Conservation (phyloP, 2,888 invertebrate species). For the Drosophila aldrichi region DNA sequence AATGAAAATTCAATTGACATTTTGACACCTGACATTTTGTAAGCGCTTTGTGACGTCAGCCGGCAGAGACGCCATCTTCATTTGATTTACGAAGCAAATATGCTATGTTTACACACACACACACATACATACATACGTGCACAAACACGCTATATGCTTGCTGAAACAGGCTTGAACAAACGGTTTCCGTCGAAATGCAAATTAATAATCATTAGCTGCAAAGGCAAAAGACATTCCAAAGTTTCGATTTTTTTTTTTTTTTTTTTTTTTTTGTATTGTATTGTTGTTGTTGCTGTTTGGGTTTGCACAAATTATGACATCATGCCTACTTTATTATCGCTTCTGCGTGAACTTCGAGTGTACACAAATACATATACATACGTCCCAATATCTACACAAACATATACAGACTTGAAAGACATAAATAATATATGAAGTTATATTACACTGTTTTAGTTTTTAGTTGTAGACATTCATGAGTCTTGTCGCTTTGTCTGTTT, state of each 20-base stretch:
- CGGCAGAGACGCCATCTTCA: conserved; percentile 18
- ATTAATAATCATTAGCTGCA: conserved; percentile 56
- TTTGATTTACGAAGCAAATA: conserved; percentile 21
- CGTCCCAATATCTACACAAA: not conserved
- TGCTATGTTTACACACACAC: not conserved
- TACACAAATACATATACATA: conserved; percentile 21
- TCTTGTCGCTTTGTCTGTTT: conserved; percentile 6
- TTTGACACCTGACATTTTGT: conserved; percentile 37
- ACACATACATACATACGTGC: conserved; percentile 1
- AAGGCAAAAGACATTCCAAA: conserved; percentile 47
- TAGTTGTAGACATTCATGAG: conserved; percentile 2
- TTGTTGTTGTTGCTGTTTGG: conserved; percentile 29
- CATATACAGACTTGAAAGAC: not conserved
- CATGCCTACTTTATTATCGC: conserved; percentile 71
- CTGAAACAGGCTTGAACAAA: conserved; percentile 35
- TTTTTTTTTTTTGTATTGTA: no score
- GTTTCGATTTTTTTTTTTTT: conserved; percentile 17
- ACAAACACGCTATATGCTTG: conserved; percentile 1
- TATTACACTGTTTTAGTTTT: conserved; percentile 9
- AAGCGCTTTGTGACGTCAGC: conserved; percentile 26
- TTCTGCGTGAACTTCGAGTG: conserved; percentile 63
- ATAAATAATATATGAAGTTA: conserved; percentile 13
- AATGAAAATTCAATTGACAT: conserved; percentile 39
- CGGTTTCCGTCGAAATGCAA: conserved; percentile 57
- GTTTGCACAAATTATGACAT: conserved; percentile 69